phyloP scores from a whole-genome alignment of 2,113 vertebrate genomes.

The Girardinichthys multiradiatus region DNA sequence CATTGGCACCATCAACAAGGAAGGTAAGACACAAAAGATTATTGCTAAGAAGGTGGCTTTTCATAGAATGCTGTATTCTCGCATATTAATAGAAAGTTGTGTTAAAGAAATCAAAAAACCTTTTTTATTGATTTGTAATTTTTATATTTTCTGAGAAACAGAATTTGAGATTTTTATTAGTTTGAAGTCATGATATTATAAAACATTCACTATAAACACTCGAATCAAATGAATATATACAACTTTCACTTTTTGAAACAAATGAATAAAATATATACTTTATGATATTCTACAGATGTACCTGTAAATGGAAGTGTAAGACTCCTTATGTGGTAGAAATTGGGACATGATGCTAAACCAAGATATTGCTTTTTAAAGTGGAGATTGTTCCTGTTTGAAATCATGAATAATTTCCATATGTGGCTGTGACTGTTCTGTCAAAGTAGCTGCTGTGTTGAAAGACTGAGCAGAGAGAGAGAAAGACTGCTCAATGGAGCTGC shows the following conservation, averaged over 20 bases:
- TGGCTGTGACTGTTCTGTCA: slow-evolving; percentile 5
- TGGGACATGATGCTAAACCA: slow-evolving; percentile 51
- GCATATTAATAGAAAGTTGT: no score
- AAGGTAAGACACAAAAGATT: no score
- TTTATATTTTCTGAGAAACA: no score
- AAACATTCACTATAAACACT: neutral
- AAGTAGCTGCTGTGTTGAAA: slow-evolving; percentile 17
- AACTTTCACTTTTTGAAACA: neutral
- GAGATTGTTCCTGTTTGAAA: slow-evolving; percentile 17
- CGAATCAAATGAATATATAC: neutral
- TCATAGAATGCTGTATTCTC: no score
- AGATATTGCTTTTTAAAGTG: slow-evolving; percentile 42
- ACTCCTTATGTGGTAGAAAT: slow-evolving; percentile 17
- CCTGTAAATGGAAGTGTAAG: neutral
- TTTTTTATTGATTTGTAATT: no score
- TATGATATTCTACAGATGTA: neutral
- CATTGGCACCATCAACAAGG: no score
- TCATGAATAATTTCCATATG: neutral
- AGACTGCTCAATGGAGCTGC: slow-evolving; percentile 44
- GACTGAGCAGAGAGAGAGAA: slow-evolving; percentile 2
- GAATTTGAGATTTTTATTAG: no score
- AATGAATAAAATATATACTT: no score
- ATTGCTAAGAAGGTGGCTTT: no score
- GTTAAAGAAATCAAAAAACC: no score
- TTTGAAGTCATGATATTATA: no score